Evolutionary conservation across 2,888 invertebrate genomes (phyloP), one percentile per base, ranked within the genome.

Genomic region (Craniophora ligustri): DNA sequence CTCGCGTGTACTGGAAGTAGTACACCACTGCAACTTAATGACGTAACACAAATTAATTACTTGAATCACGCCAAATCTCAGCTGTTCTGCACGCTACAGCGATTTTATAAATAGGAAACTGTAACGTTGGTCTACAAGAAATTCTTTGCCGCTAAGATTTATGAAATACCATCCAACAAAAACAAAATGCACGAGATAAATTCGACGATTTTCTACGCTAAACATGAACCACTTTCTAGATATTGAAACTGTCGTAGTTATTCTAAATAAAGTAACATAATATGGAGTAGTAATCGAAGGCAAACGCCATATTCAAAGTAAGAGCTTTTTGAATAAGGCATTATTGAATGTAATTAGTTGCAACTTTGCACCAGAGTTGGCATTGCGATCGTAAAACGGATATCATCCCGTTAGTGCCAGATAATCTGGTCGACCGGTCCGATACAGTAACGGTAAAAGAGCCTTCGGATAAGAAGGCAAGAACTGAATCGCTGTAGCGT

Each of bases 401-500:
- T 81, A 81, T 79, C 79, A 81, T 86, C 82, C 89, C 89, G 90
- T 90, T 89, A 89, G 75, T 72, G 78, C 72, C 80, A 84, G 84
- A 85, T 89, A 86, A 88, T 86, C 87, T 82, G 67, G 48, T 64
- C 69, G 64, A 69, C 68, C 72, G 75, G 61, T 65, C 71, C 80
- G 82, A 83, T 86, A 67, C 78, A 49, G 67, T 85, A 87, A 88
- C 89, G 86, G 88, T 87, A 85, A 69, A 51, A 53, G 67, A 71
- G 85, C 76, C 83, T 84, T 78, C 75, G 79, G 67, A 72, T 71
- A 75, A 81, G 78, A 76, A 74, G 68, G 73, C 74, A 72, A 70
- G 75, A 26, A 26, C 75, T 67, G 75, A 78, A 60, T 67, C 84
- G 76, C 60, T 77, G 82, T 81, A 83, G 82, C 87, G 87, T 82